Base-by-base conservation (phyloP, 2,888 invertebrate genomes). In the Galerucella calmariensis region DNA sequence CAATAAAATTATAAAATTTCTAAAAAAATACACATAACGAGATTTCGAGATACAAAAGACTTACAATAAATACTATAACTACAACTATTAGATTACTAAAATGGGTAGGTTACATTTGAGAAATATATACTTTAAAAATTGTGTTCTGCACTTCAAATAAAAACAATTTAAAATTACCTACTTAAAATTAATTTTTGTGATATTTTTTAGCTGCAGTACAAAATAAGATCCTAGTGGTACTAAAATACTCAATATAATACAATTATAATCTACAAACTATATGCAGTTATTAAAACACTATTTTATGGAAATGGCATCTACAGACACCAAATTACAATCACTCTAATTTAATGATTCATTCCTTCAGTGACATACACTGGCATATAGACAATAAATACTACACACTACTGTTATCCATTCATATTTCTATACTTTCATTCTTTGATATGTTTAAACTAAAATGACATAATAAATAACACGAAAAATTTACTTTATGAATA, bases 341-440 rank as follows among this genome's bases (percentile, higher is more conserved):
- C 11, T 12, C 59, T 63, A 6, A n/a, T 46, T 1, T 16, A 44
- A 65, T 16, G 63, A 65, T 65, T 62, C 62, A 62, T 35, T 35
- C 62, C 46, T 65, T 46, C 63, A 65, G n/a, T 41, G 0, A 44
- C 63, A 63, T 10, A 16, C 63, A 48, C 14, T 62, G 35, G 61
- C 20, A 59, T 35, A 61, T 61, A 35, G 12, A 61, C 61, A 61
- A 65, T 65, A 65, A 65, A 65, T 65, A 65, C 63, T 65, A 65
- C n/a, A 46, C 63, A 44, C 41, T 56, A 56, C 56, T 56, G 1
- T 56, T 56, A 16, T 4, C 56, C 10, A 20, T 56, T 10, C 44
- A 35, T 35, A 46, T 46, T 44, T 46, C 20, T 10, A 46, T 9
- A 11, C n/a, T 65, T 46, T 1, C 61, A 35, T n/a, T 35, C 20